These are phyloP conservation scores for Strix aluco DNA, from an alignment of 2,113 vertebrate species.

Conservation along the genomic window DNA sequence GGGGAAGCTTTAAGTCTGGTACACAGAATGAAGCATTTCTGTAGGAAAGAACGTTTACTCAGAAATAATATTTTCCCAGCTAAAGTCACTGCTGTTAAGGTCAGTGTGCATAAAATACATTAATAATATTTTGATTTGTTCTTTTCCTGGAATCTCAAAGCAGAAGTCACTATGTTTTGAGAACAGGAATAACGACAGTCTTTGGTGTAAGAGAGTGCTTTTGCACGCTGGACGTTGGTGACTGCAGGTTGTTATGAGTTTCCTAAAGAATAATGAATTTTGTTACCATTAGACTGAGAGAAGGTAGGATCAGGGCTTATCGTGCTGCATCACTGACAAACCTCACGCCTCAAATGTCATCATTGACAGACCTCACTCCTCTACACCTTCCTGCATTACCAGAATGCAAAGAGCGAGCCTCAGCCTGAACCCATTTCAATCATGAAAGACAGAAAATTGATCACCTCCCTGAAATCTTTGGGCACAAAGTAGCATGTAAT, in stretches of 20 bases:
- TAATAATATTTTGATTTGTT: constrained; percentile 11
- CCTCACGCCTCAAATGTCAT: background rate
- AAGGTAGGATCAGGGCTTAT: background rate
- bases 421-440: background rate
- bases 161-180: background rate
- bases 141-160: background rate
- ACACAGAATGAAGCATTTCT: background rate
- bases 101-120: background rate
- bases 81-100: background rate
- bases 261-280: constrained; percentile 17
- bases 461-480: background rate
- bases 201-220: background rate
- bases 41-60: background rate
- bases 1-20: background rate
- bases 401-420: background rate
- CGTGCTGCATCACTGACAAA: background rate
- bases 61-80: background rate
- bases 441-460: background rate
- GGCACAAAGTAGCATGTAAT: background rate
- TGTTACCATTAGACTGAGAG: background rate
- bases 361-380: background rate
- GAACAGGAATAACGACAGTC: background rate
- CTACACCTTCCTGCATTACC: background rate
- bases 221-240: background rate
- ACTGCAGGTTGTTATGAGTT: background rate